Percentiles rank a stretch among this genome's conserved stretches.
Conservation (phyloP, 2,113 vertebrate species). For the Salvelinus sp. region DNA sequence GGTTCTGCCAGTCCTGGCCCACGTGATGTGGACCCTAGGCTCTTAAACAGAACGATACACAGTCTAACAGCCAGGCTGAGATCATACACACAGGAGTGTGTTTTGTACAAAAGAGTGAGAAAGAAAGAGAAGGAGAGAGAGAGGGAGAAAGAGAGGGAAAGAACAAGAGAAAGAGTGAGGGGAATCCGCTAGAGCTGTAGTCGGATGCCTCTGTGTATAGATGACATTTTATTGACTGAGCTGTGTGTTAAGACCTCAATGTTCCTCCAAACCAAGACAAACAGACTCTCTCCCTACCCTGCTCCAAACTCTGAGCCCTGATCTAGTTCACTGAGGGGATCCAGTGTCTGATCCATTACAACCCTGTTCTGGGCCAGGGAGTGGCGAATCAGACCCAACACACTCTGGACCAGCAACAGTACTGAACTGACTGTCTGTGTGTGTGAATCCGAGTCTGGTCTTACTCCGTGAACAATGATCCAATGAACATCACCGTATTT, state of each 20-base stretch:
- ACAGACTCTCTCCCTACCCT: slow-evolving; percentile 41
- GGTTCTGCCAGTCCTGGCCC: slow-evolving; percentile 17
- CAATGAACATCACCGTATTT: too few species aligned
- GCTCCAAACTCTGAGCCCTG: slow-evolving; percentile 26
- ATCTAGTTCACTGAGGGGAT: slow-evolving; percentile 50
- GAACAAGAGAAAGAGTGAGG: slow-evolving; percentile 12
- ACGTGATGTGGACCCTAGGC: slow-evolving; percentile 35
- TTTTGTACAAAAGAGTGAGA: not conserved
- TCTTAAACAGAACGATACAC: slow-evolving; percentile 40
- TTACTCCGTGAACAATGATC: not conserved
- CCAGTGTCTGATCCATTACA: slow-evolving; percentile 53
- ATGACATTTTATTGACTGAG: slow-evolving; percentile 59
- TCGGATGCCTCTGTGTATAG: slow-evolving; percentile 43
- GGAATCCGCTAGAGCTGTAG: slow-evolving; percentile 32
- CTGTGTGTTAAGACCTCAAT: slow-evolving; percentile 39
- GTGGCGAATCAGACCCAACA: slow-evolving; percentile 9
- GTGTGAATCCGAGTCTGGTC: not conserved
- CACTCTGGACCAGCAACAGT: not conserved
- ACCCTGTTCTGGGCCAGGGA: slow-evolving; percentile 43
- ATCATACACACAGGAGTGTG: slow-evolving; percentile 42
- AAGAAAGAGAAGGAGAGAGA: slow-evolving; percentile 3
- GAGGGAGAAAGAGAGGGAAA: not conserved
- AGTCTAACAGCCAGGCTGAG: slow-evolving; percentile 49
- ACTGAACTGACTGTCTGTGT: not conserved
- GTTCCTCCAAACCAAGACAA: slow-evolving; percentile 63